Evolutionary conservation across 1,140 invertebrate genomes (phyloP), one percentile per base, ranked within the genome.

Genomic region (Cheumatopsyche charites): DNA sequence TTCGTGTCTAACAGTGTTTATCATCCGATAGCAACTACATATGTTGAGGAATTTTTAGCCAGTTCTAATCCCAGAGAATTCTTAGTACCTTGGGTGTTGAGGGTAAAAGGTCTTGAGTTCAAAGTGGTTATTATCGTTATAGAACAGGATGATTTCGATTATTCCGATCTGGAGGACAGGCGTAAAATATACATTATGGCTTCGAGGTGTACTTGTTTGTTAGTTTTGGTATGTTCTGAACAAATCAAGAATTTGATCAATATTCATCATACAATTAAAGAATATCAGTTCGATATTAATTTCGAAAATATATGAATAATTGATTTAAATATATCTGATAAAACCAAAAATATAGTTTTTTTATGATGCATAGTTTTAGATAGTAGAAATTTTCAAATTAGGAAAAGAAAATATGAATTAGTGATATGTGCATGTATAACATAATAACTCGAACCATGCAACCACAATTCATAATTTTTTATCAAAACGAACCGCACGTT

Each of bases 21-120:
- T 65, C 74, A 70, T 26, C 79, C 79, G 13, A 71, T 73, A 41
- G 76, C 66, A 9, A 70, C 77, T n/a, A 67, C 65, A n/a, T 76
- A 78, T 49, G 77, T 80, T 13, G 79, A 80, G 69, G 67, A 74
- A 9, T 80, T 79, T 43, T 19, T 80, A 15, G 70, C 61, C 1
- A 65, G 74, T 36, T 73, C 62, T 45, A 68, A 75, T 62, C 73
- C 76, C 6, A 77, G 78, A 47, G 69, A 78, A 42, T 80, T 80
- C 68, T 67, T 80, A 15, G 65, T 80, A 17, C 71, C 78, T 5
- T 80, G 79, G 79, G 77, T 77, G n/a, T 70, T 80, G 29, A 69
- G 78, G 43, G 78, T 80, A 6, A 80, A 80, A 67, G 79, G 79
- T 0, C 71, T 80, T 11, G 79, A 80, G 62, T 80, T 80, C 72